Evolutionary conservation across 2,888 invertebrate species (phyloP).

Genomic region (Polydrusus cervinus): DNA sequence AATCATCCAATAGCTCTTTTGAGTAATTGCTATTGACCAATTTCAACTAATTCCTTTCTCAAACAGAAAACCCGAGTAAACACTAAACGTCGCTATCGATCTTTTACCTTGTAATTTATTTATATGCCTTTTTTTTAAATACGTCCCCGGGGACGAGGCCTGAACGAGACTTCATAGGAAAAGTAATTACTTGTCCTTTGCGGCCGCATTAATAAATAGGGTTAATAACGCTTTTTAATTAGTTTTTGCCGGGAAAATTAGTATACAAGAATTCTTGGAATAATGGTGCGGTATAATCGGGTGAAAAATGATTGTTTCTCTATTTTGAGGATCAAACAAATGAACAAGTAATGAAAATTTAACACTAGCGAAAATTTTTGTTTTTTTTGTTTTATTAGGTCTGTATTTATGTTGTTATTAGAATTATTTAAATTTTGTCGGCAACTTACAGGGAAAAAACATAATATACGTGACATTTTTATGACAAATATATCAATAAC

Average conservation of each 20-base stretch:
- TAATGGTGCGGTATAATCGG: too few relatives aligned
- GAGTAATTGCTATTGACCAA: too few relatives aligned
- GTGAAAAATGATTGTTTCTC: too few relatives aligned
- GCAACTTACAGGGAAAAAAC: background rate
- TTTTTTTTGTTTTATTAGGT: too few relatives aligned
- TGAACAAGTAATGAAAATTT: too few relatives aligned
- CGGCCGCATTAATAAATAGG: constrained; percentile 40
- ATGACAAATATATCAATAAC: background rate
- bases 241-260: constrained; percentile 4
- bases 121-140: constrained; percentile 21
- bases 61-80: constrained; percentile 11
- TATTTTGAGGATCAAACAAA: too few relatives aligned
- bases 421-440: too few relatives aligned
- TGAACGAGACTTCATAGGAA: constrained; percentile 32
- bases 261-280: constrained; percentile 15
- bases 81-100: constrained; percentile 24
- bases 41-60: background rate
- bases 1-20: too few relatives aligned
- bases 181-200: constrained; percentile 45
- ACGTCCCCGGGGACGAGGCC: constrained; percentile 29
- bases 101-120: constrained; percentile 25
- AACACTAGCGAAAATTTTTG: too few relatives aligned
- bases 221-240: constrained; percentile 35
- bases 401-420: too few relatives aligned
- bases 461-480: background rate